phyloP scores from a whole-genome alignment of 2,888 invertebrate species.

The Lochmaea capreae region DNA sequence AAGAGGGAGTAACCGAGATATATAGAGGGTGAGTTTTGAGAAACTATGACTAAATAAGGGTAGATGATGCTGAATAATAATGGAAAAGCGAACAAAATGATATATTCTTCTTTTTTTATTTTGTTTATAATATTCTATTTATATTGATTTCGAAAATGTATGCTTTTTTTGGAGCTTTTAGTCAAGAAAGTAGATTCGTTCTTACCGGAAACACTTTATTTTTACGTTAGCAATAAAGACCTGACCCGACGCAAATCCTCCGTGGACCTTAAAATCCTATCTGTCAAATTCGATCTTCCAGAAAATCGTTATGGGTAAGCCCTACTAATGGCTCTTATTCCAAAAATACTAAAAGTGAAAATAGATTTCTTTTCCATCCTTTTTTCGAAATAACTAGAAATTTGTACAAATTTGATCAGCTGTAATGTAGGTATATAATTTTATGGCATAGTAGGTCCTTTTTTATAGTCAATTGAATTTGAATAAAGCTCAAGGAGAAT shows the following conservation, averaged over 20 bases:
- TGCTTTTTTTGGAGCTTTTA: not conserved
- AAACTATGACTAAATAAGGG: not conserved
- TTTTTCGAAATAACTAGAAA: too few species aligned
- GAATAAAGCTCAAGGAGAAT: constrained; percentile 24
- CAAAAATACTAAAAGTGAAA: not conserved
- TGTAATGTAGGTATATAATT: not conserved
- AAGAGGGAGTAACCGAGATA: not conserved
- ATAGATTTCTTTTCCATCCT: not conserved
- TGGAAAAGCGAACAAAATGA: not conserved
- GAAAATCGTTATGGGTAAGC: not conserved
- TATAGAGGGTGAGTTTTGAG: not conserved
- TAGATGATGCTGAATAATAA: not conserved
- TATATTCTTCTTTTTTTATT: too few species aligned
- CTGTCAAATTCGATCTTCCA: constrained; percentile 7
- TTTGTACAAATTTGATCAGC: too few species aligned
- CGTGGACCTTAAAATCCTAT: not conserved
- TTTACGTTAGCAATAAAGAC: not conserved
- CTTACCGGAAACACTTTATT: not conserved
- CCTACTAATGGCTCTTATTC: not conserved
- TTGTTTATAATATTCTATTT: not conserved
- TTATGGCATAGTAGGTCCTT: not conserved
- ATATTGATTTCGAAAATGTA: not conserved
- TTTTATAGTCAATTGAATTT: not conserved
- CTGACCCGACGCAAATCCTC: not conserved
- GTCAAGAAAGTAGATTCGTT: not conserved